Evolutionary conservation across 2,113 vertebrate genomes (phyloP), one percentile per base, ranked within the genome.

Genomic region (Alosa alosa): DNA sequence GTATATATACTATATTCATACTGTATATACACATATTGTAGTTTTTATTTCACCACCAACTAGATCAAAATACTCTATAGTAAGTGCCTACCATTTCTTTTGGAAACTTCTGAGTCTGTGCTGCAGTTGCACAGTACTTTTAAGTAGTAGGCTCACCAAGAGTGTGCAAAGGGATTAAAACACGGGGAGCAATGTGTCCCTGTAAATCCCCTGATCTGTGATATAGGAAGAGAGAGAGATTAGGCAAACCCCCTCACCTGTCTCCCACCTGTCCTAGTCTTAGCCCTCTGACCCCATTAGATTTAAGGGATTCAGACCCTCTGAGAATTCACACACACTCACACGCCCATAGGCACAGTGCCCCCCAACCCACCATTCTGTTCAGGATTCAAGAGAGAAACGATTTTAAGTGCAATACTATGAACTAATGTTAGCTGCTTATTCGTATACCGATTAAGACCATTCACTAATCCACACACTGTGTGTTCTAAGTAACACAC

Each of bases 251-350:
- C 13, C 45, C 18, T 49, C 47, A 44, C 55, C 8, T 17, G 10
- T 41, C n/a, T 0, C 81, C 89, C 90, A 88, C 85, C 91, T 91
- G 88, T 86, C 84, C 82, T 8, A 36, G 85, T 86, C 90, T 88
- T 55, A 49, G 86, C 50, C 87, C 88, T 81, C 22, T 75, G 91
- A 92, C 89, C 91, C 78, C 13, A 88, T 86, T 31, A 18, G 84
- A 75, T 85, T 52, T 64, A 20, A 15, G 36, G 81, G 68, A 45
- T 85, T 60, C 75, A 90, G 15, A 90, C 81, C 50, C 86, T 44
- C 41, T 25, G 86, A 41, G 86, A 75, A 88, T 55, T 83, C 85
- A 90, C 89, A 88, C 47, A 49, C 47, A 49, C 47, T 9, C 47
- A 49, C 7, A 57, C 47, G 22, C 81, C 82, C 31, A 81, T 36